Base-by-base conservation (phyloP, 2,797 vertebrate species). In the Eremophila alpestris region DNA sequence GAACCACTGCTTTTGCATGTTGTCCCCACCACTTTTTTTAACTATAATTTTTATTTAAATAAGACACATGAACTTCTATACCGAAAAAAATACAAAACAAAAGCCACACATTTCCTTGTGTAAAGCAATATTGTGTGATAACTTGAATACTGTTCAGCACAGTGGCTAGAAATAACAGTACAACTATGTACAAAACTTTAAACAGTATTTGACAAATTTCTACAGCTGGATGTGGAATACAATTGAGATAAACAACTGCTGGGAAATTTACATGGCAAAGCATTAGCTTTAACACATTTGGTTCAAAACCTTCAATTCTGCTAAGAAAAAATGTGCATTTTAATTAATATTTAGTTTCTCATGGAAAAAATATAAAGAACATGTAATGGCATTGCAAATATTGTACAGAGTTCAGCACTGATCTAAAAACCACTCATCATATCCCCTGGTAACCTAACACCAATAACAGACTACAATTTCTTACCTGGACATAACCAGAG, bases 11-110 rank as follows among this genome's bases (percentile, higher is more conserved):
- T 90, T 90, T 69, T 81, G 11, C 60, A 38, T 67, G 38, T 67
- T 24, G 6, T 29, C 67, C 62, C 54, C 89, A 60, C 52, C 71
- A 55, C 20, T 38, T 88, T 84, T 97, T 98, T 98, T 93, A 98
- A 97, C 98, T 98, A 98, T 98, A 98, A 96, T 97, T 98, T 96
- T 99, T 98, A 98, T 99, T 98, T 98, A 98, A 99, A 98, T 98
- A 98, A 98, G 98, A 98, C 98, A 98, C 98, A 97, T 97, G 95
- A 98, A 98, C 97, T 97, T 98, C 97, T 98, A 98, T 98, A 98
- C 97, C 89, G 83, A 98, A 98, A 98, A 93, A 98, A 98, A 98
- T 98, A 98, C 97, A 98, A 98, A 98, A 98, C 98, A 97, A 98
- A 97, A 98, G 98, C 98, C 98, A 98, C 97, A 97, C 94, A 86